Base-by-base conservation (phyloP, 92 coral and sea anemone genomes). In the Plumapathes pennacea region DNA sequence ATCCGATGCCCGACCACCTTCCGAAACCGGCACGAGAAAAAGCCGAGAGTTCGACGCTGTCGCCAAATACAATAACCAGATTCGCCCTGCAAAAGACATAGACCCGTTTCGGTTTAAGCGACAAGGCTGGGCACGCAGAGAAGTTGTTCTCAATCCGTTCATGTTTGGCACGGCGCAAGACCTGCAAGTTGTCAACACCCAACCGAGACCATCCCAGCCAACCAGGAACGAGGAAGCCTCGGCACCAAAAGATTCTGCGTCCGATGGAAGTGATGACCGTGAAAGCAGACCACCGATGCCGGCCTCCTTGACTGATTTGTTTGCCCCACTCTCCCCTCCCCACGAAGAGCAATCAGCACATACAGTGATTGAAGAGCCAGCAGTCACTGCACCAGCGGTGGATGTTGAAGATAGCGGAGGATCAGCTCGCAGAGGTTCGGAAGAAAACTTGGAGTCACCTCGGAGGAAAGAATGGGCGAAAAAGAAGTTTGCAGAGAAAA, bases 81-180 rank as follows among this genome's bases (percentile, higher is more conserved):
- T 81, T 21, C 87, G 87, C 12, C 87, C 87, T 12, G 24, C 54
- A 9, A 69, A 71, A 8, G 58, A 59, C 50, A 54, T 81, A 25
- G 87, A 73, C 60, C 58, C 87, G 41, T 52, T 59, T 56, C 65
- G 54, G 57, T 81, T 56, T 32, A 30, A 59, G 20, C 71, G 87
- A 28, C 41, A 58, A 29, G 69, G 46, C 6, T 81, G 87, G 87
- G 87, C 87, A 3, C 82, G 87, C 27, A 81, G 61, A 51, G 57
- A 73, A 7, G 87, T 73, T 8, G 66, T 71, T 2, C 20, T 73
- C 17, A 81, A 73, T 45, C 87, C 87, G 8, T 81, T 73, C 25
- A 43, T 51, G n/a, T 81, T 46, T 58, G 87, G 87, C 6, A 33
- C 29, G 4, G 60, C 44, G 13, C 54, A 40, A 1, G 39, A 17